These are phyloP conservation scores for Cantharis rufa DNA, from an alignment of 2,888 invertebrate genomes.

Conservation along the genomic window DNA sequence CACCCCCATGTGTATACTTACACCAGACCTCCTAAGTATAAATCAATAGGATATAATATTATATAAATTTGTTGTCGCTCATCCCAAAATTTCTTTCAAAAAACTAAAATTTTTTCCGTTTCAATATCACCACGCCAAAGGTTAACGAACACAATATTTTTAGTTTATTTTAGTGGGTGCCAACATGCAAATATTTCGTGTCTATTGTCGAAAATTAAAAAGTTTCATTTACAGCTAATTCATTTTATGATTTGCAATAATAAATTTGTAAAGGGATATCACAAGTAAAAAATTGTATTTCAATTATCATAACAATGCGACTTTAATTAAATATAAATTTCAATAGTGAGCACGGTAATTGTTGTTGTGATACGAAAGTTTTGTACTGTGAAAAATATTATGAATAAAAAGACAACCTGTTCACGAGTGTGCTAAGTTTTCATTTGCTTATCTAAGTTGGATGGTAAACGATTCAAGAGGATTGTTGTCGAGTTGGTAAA, in stretches of 20 bases:
- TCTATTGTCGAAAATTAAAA: neutral
- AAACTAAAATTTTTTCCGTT: neutral
- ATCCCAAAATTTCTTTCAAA: neutral
- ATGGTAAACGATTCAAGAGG: neutral
- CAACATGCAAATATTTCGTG: neutral
- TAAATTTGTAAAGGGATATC: neutral
- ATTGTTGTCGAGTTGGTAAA: neutral
- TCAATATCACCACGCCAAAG: neutral
- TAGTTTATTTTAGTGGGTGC: neutral
- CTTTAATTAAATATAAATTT: neutral
- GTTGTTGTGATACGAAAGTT: neutral
- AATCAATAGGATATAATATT: neutral
- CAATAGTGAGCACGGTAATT: neutral
- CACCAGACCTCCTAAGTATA: neutral
- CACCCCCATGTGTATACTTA: conserved; percentile 16
- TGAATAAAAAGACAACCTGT: conserved; percentile 2
- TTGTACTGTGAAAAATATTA: neutral
- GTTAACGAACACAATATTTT: neutral
- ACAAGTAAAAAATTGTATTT: neutral
- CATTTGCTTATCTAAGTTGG: neutral
- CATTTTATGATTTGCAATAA: neutral
- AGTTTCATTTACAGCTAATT: neutral
- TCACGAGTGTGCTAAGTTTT: conserved; percentile 1
- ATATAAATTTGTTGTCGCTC: neutral
- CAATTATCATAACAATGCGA: neutral